These are phyloP conservation scores for Lymantria dispar DNA, from an alignment of 2,888 invertebrate species.

Conservation along the genomic window DNA sequence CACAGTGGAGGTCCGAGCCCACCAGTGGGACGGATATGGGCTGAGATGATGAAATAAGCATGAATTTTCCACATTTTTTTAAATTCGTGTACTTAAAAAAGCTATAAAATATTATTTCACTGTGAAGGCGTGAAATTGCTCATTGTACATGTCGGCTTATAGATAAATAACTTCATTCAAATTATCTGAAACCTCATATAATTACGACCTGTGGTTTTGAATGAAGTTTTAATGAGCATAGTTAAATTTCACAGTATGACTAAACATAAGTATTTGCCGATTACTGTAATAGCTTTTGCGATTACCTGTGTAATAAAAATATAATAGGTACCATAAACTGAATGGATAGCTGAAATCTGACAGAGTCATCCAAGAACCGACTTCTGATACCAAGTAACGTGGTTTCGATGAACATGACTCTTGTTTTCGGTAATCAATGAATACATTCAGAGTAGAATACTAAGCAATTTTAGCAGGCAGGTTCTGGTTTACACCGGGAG, in stretches of 20 bases:
- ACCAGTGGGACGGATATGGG: too few relatives aligned
- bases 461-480: too few relatives aligned
- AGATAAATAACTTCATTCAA: constrained; percentile 42
- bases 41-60: constrained; percentile 22
- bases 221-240: constrained; percentile 39
- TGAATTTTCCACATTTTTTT: constrained; percentile 49
- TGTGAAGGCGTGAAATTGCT: constrained; percentile 53
- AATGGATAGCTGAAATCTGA: neutral
- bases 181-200: constrained; percentile 39
- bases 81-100: constrained; percentile 56
- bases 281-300: constrained; percentile 28
- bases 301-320: constrained; percentile 8
- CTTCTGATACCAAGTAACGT: too few relatives aligned
- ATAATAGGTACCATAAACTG: constrained; percentile 9
- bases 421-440: too few relatives aligned
- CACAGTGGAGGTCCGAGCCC: too few relatives aligned
- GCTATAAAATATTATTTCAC: constrained; percentile 55
- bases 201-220: constrained; percentile 25
- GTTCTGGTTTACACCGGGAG: too few relatives aligned
- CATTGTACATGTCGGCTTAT: constrained; percentile 42
- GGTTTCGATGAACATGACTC: too few relatives aligned
- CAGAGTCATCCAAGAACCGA: too few relatives aligned
- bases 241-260: constrained; percentile 37
- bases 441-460: too few relatives aligned
- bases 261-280: constrained; percentile 35